Evolutionary conservation across 2,797 vertebrate genomes (phyloP).

Genomic region (Vireo griseus): DNA sequence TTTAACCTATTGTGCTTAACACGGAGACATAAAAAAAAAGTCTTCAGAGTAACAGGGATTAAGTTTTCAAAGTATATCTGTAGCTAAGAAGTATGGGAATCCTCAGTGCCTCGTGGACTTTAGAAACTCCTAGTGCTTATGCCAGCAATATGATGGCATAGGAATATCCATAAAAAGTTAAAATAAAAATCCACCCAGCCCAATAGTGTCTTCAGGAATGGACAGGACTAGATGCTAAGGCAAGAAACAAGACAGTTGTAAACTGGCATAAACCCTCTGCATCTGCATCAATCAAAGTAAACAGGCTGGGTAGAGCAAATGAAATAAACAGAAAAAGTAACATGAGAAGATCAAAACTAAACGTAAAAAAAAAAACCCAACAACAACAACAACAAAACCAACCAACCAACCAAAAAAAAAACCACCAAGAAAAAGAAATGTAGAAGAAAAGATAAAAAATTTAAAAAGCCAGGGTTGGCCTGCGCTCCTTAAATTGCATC

Average conservation of each 20-base stretch:
- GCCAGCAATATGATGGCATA: neutral
- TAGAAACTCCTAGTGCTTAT: neutral
- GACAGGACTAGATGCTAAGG: neutral
- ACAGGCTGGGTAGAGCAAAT: neutral
- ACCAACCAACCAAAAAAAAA: too few relatives aligned
- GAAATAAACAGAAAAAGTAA: neutral
- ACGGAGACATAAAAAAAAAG: neutral
- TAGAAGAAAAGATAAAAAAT: neutral
- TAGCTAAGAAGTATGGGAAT: neutral
- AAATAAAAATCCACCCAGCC: neutral
- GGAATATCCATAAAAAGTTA: neutral
- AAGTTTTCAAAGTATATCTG: neutral
- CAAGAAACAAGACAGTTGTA: neutral
- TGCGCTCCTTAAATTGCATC: neutral
- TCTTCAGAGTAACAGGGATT: neutral
- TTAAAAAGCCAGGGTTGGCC: neutral
- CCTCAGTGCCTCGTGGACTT: neutral
- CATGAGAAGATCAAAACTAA: neutral
- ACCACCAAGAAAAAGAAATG: neutral
- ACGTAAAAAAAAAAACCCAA: neutral
- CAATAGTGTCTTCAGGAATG: neutral
- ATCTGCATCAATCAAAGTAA: neutral
- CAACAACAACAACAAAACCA: too few relatives aligned
- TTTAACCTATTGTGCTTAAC: neutral
- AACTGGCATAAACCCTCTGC: neutral